A percentile compares a stretch with the other conserved stretches of the same genome.
These are phyloP conservation scores for Heterotis niloticus DNA, from an alignment of 2,113 vertebrate genomes.

Conservation along the genomic window DNA sequence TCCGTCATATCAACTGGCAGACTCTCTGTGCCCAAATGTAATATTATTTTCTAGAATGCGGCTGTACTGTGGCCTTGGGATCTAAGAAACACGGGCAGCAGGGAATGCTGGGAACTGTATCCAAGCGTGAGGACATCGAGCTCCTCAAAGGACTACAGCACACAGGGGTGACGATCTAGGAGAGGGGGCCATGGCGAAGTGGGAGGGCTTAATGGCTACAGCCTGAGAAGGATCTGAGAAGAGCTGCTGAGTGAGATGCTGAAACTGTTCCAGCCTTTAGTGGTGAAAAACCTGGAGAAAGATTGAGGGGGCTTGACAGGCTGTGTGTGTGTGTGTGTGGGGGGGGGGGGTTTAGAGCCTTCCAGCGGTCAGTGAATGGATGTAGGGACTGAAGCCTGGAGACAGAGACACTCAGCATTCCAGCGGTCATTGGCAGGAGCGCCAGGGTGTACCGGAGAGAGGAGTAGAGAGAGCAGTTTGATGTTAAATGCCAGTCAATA, in stretches of 20 bases:
- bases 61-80: not conserved
- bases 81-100: not conserved
- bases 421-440: too few relatives aligned
- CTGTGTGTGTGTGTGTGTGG: too few relatives aligned
- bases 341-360: not conserved
- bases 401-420: not conserved
- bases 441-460: too few relatives aligned
- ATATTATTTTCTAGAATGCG: not conserved
- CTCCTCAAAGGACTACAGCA: constrained; percentile 9
- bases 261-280: not conserved
- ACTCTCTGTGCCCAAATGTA: not conserved
- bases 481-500: too few relatives aligned
- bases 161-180: too few relatives aligned
- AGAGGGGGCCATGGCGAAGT: not conserved
- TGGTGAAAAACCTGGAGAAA: not conserved
- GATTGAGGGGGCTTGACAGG: not conserved
- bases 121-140: not conserved
- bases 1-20: not conserved
- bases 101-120: not conserved
- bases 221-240: not conserved
- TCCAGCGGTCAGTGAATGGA: not conserved
- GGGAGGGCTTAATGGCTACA: not conserved
- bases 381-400: not conserved
- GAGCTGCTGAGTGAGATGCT: not conserved
- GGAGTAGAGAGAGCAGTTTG: too few relatives aligned